Conservation (phyloP, 2,888 invertebrate genomes). For the Eledone cirrhosa region DNA sequence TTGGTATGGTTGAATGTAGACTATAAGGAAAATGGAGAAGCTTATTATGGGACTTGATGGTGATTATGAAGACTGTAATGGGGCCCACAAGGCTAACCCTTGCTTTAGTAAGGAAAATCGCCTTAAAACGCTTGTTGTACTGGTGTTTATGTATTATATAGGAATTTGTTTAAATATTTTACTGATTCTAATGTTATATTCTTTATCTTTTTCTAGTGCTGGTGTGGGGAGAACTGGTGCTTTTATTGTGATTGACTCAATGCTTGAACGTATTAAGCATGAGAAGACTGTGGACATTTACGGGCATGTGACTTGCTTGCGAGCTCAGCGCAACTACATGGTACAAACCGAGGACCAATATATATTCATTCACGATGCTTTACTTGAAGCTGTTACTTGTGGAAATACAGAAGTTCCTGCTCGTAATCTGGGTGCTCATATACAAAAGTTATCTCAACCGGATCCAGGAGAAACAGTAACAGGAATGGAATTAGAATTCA, state of each 20-base stretch:
- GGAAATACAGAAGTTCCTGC: conserved; percentile 97
- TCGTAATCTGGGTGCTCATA: conserved; percentile 90
- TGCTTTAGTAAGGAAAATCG: too few species aligned
- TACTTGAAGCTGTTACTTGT: conserved; percentile 95
- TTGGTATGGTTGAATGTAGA: too few species aligned
- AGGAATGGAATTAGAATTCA: conserved; percentile 66
- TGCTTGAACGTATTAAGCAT: conserved; percentile 95
- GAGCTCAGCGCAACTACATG: conserved; percentile 99
- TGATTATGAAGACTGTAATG: too few species aligned
- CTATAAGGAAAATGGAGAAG: too few species aligned
- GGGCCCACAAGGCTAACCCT: too few species aligned
- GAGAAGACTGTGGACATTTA: conserved; percentile 99
- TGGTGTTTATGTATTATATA: too few species aligned
- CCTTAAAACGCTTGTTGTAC: too few species aligned
- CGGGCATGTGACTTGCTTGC: conserved; percentile 96
- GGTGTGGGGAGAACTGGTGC: conserved; percentile 95
- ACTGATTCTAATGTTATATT: neutral
- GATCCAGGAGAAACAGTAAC: conserved; percentile 64
- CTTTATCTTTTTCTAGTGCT: conserved; percentile 69
- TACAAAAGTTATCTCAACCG: conserved; percentile 91
- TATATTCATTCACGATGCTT: conserved; percentile 97
- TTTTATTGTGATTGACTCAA: conserved; percentile 98
- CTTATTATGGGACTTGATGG: too few species aligned
- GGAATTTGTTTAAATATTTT: neutral
- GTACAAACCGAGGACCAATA: conserved; percentile 98